Percentiles rank a stretch among this genome's conserved stretches.
phyloP scores from a whole-genome alignment of 1,140 invertebrate genomes.

The Drosophila ficusphila region DNA sequence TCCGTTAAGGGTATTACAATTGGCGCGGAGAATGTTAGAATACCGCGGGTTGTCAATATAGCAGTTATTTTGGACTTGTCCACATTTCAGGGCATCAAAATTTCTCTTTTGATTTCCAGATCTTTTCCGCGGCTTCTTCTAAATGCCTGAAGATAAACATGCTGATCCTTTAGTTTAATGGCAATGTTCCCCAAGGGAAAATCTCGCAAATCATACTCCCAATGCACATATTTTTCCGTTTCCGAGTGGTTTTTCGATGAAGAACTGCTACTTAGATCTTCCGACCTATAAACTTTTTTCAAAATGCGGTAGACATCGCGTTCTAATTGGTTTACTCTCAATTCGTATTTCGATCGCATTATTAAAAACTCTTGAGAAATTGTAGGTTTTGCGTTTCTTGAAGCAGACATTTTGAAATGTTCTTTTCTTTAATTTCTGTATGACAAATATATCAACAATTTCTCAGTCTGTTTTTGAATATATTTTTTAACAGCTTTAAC shows the following conservation, averaged over 20 bases:
- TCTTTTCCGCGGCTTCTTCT: neutral
- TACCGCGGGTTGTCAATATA: neutral
- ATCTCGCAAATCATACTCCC: slow-evolving; percentile 35
- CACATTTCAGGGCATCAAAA: slow-evolving; percentile 21
- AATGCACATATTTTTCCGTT: neutral
- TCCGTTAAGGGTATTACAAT: neutral
- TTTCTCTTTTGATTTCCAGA: slow-evolving; percentile 3
- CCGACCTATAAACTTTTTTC: neutral
- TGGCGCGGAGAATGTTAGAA: slow-evolving; percentile 21
- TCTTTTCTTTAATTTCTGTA: neutral
- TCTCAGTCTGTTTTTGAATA: neutral
- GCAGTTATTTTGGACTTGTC: slow-evolving; percentile 12
- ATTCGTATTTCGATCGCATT: slow-evolving; percentile 8
- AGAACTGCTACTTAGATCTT: neutral
- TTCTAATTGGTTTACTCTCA: slow-evolving; percentile 23
- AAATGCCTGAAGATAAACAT: slow-evolving; percentile 10
- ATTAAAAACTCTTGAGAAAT: slow-evolving; percentile 4
- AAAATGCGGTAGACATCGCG: slow-evolving; percentile 3
- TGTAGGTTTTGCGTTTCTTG: neutral
- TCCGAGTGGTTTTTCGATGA: neutral
- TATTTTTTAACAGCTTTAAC: too few species aligned
- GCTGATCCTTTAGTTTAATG: neutral
- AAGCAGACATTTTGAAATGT: neutral
- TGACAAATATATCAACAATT: neutral
- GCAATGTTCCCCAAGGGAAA: slow-evolving; percentile 23